phyloP scores from a whole-genome alignment of 2,888 invertebrate genomes.

The Geotrupes spiniger region DNA sequence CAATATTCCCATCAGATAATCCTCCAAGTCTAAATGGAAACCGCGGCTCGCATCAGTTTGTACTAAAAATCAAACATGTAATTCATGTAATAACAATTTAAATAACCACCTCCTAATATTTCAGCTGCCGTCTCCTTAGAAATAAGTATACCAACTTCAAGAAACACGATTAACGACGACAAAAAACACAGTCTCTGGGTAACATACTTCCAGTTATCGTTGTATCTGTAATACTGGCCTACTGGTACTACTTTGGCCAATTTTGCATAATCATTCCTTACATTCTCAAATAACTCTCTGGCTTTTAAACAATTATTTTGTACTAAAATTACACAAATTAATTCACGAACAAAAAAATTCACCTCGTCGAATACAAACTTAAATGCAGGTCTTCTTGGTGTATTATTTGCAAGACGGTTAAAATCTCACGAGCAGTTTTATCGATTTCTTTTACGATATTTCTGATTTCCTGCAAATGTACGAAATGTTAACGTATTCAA shows the following conservation, averaged over 20 bases:
- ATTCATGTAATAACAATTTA: constrained; percentile 1
- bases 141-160: constrained; percentile 74
- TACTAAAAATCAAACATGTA: constrained; percentile 55
- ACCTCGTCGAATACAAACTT: constrained; percentile 54
- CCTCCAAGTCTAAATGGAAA: constrained; percentile 88
- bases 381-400: constrained; percentile 67
- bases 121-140: constrained; percentile 72
- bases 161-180: constrained; percentile 73
- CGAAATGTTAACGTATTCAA: constrained; percentile 23
- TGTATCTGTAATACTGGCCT: constrained; percentile 81
- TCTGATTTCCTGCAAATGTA: constrained; percentile 59
- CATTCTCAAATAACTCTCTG: constrained; percentile 37
- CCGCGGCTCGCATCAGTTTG: constrained; percentile 67
- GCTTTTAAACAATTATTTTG: constrained; percentile 24
- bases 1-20: constrained; percentile 81
- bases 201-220: constrained; percentile 84
- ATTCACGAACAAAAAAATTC: constrained; percentile 8
- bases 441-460: constrained; percentile 72
- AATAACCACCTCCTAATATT: constrained; percentile 69
- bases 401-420: constrained; percentile 77
- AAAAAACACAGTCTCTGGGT: constrained; percentile 79
- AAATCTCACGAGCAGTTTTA: constrained; percentile 71
- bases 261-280: constrained; percentile 60
- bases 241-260: constrained; percentile 66
- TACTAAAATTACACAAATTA: constrained; percentile 19